Percentiles rank a stretch among this genome's conserved stretches.
phyloP scores from a whole-genome alignment of 2,113 vertebrate species.

The Lepidothrix coronata region DNA sequence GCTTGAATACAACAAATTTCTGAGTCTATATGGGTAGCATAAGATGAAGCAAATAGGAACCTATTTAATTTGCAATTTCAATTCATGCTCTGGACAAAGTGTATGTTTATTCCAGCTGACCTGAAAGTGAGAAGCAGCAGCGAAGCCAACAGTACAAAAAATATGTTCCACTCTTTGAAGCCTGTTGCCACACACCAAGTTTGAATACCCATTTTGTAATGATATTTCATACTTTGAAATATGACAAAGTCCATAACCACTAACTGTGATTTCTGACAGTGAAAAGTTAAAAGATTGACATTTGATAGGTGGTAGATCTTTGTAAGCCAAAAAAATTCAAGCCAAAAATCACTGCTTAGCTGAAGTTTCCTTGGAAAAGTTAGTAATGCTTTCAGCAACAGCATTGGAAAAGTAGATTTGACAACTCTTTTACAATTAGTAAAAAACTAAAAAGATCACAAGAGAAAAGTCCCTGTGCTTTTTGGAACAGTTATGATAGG shows the following conservation, averaged over 20 bases:
- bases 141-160: neutral
- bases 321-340: neutral
- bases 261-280: neutral
- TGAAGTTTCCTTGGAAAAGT: slow-evolving; percentile 21
- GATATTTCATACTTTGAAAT: neutral
- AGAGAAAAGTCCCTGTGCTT: neutral
- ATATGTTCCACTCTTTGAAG: neutral
- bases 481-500: neutral
- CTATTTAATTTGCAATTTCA: neutral
- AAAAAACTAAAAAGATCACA: neutral
- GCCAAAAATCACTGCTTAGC: neutral
- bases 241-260: neutral
- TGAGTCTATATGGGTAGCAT: neutral
- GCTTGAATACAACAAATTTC: neutral
- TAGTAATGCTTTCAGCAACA: neutral
- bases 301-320: neutral
- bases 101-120: neutral
- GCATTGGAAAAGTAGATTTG: neutral
- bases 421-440: neutral
- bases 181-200: neutral
- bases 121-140: neutral
- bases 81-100: neutral
- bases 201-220: neutral
- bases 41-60: neutral
- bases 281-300: neutral